Conservation (phyloP, 2,113 vertebrate species). For the Acrocephalus arundinaceus region DNA sequence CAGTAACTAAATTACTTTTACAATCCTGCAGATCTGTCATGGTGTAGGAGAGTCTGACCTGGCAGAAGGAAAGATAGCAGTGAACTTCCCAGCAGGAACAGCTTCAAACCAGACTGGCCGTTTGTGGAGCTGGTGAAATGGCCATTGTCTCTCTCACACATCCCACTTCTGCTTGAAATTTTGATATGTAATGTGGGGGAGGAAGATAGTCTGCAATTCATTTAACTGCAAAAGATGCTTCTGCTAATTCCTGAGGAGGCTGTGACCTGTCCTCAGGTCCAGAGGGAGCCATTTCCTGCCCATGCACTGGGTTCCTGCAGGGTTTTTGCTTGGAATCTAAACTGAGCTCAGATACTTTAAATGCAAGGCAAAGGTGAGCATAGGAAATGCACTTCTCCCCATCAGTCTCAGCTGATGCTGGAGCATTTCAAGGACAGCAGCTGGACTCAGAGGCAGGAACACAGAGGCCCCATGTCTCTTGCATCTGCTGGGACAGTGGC, state of each 20-base stretch:
- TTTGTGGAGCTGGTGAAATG: not conserved
- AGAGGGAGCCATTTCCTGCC: not conserved
- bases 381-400: not conserved
- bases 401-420: not conserved
- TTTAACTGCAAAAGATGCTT: not conserved
- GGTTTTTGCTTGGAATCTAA: not conserved
- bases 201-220: not conserved
- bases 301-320: not conserved
- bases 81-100: not conserved
- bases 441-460: not conserved
- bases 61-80: not conserved
- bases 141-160: not conserved
- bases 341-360: not conserved
- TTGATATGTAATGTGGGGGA: not conserved
- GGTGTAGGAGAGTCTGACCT: not conserved
- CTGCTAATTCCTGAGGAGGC: not conserved
- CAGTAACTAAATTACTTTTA: not conserved
- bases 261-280: not conserved
- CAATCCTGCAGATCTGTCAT: not conserved
- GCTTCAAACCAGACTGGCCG: not conserved
- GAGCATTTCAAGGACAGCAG: not conserved
- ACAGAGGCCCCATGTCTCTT: accelerated
- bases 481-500: not conserved
- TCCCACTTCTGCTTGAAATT: not conserved
- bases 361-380: not conserved